Percentiles rank a stretch among this genome's conserved stretches.
Conservation (phyloP, 2,113 vertebrate genomes). For the Morone saxatilis region DNA sequence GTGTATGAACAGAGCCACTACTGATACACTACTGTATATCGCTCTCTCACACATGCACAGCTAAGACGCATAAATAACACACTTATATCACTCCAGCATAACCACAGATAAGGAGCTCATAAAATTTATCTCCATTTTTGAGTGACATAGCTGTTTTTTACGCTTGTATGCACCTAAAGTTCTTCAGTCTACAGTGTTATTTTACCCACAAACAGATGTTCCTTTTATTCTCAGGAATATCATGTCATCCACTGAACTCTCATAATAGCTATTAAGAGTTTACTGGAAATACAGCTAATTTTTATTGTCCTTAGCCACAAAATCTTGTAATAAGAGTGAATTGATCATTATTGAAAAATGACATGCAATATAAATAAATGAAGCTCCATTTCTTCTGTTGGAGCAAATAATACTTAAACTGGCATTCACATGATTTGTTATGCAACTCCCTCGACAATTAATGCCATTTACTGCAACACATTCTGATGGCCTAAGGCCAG, state of each 20-base stretch:
- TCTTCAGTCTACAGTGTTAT: not conserved
- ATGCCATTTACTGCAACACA: conserved; percentile 21
- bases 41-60: conserved; percentile 6
- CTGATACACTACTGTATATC: not conserved
- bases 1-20: conserved; percentile 7
- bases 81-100: not conserved
- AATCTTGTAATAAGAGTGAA: not conserved
- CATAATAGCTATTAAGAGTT: conserved; percentile 6
- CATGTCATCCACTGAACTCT: conserved; percentile 3
- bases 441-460: conserved; percentile 21
- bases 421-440: conserved; percentile 28
- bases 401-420: conserved; percentile 8
- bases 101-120: conserved; percentile 20
- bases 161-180: not conserved
- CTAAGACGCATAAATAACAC: conserved; percentile 20
- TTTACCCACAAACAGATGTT: not conserved
- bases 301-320: not conserved
- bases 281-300: not conserved
- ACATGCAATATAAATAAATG: not conserved
- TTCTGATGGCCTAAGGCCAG: not conserved
- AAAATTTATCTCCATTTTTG: not conserved
- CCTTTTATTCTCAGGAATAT: not conserved
- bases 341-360: not conserved
- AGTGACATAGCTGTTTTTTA: not conserved
- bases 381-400: not conserved